A percentile compares a stretch with the other conserved stretches of the same genome.
These are phyloP conservation scores for Xenopus laevis DNA, from an alignment of 2,113 vertebrate genomes.

Conservation along the genomic window DNA sequence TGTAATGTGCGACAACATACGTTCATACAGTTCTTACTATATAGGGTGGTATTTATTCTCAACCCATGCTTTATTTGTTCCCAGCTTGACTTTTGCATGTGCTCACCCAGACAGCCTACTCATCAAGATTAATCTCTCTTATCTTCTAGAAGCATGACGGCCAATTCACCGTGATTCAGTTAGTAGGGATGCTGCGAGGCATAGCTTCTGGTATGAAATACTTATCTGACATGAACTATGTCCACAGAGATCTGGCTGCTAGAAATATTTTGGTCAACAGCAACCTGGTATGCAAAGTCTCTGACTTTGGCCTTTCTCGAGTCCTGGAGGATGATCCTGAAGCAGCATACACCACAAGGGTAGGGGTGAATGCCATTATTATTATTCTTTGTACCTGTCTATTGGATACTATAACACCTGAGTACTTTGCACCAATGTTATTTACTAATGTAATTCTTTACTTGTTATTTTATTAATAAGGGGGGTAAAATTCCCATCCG, in stretches of 20 bases:
- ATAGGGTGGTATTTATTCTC: too few relatives aligned
- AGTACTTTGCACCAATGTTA: too few relatives aligned
- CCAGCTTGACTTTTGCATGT: background rate
- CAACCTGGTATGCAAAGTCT: constrained; percentile 66
- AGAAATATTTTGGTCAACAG: constrained; percentile 65
- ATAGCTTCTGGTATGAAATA: constrained; percentile 67
- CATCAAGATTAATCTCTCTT: constrained; percentile 33
- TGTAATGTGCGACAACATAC: too few relatives aligned
- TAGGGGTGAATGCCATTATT: background rate
- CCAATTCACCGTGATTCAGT: constrained; percentile 64
- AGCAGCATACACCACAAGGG: constrained; percentile 46
- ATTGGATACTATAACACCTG: too few relatives aligned
- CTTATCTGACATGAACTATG: constrained; percentile 65
- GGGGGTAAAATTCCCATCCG: constrained; percentile 86
- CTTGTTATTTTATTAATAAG: constrained; percentile 51
- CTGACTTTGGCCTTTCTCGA: constrained; percentile 62
- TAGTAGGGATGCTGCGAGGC: constrained; percentile 64
- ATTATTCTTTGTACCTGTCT: background rate
- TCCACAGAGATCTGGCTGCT: constrained; percentile 64
- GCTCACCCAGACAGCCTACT: constrained; percentile 5
- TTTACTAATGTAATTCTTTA: background rate
- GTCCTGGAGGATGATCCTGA: constrained; percentile 65
- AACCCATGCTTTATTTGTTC: too few relatives aligned
- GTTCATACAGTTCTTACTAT: too few relatives aligned
- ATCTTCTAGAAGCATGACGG: constrained; percentile 61